Conservation (phyloP, 2,888 invertebrate species). For the Cantharis nigra region DNA sequence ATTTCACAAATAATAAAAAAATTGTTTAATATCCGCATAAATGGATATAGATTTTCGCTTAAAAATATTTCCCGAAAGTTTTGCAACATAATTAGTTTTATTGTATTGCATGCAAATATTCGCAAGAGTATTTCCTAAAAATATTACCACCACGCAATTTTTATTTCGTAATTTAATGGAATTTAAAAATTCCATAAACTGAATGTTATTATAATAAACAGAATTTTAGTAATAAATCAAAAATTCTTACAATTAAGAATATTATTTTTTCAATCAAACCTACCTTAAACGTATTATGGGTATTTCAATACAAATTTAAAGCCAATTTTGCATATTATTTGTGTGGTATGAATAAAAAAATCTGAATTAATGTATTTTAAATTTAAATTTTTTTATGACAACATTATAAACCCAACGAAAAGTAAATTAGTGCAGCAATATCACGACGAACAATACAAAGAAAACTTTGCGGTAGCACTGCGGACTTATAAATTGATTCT, state of each 20-base stretch:
- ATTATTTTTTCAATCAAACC: too few species aligned
- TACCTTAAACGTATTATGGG: not conserved
- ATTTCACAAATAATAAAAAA: not conserved
- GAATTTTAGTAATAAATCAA: not conserved
- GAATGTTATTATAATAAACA: not conserved
- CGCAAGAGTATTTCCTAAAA: not conserved
- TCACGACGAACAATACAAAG: constrained; percentile 5
- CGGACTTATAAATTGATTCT: constrained; percentile 29
- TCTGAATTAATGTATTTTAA: not conserved
- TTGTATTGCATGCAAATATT: not conserved
- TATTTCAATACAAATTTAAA: not conserved
- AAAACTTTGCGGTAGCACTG: constrained; percentile 28
- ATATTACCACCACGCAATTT: not conserved
- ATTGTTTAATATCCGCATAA: not conserved
- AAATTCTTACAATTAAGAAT: not conserved
- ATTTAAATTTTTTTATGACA: not conserved
- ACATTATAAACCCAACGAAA: not conserved
- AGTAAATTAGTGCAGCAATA: constrained; percentile 8
- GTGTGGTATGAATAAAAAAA: not conserved
- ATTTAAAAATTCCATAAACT: not conserved
- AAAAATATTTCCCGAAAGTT: not conserved
- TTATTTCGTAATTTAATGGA: not conserved
- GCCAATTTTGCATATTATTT: not conserved
- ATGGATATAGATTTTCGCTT: not conserved
- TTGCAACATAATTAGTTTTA: not conserved